These are phyloP conservation scores for Crenichthys baileyi DNA, from an alignment of 2,797 vertebrate genomes.

Conservation along the genomic window DNA sequence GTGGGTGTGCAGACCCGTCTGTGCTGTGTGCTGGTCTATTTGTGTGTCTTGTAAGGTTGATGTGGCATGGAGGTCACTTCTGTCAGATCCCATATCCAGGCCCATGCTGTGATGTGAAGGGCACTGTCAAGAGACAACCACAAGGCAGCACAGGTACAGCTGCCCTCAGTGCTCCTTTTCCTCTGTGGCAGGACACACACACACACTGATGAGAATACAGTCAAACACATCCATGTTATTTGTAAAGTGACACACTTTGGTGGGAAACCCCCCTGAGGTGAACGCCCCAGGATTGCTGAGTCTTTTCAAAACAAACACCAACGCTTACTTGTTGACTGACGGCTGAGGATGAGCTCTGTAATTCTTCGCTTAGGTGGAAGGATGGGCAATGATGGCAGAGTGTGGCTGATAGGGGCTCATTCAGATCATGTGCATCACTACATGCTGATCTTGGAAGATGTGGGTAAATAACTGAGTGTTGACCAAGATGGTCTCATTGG, in stretches of 20 bases:
- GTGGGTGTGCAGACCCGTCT: slow-evolving; percentile 20
- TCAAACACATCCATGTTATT: slow-evolving; percentile 40
- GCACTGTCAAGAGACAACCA: slow-evolving; percentile 86
- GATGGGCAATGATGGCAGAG: neutral
- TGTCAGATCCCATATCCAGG: slow-evolving; percentile 87
- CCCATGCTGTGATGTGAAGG: slow-evolving; percentile 87
- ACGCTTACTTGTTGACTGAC: slow-evolving; percentile 55
- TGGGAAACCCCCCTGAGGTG: slow-evolving; percentile 53
- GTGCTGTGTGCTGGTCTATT: slow-evolving; percentile 31
- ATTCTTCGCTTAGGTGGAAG: slow-evolving; percentile 7
- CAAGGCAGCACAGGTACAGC: slow-evolving; percentile 83
- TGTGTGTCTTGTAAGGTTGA: slow-evolving; percentile 73
- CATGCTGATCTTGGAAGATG: slow-evolving; percentile 11
- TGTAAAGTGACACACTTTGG: slow-evolving; percentile 61
- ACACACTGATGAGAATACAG: slow-evolving; percentile 23
- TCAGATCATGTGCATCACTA: slow-evolving; percentile 6
- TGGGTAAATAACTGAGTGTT: slow-evolving; percentile 18
- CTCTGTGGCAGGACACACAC: slow-evolving; percentile 30
- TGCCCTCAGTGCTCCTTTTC: slow-evolving; percentile 78
- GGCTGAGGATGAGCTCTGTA: slow-evolving; percentile 19
- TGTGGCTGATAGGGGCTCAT: slow-evolving; percentile 9
- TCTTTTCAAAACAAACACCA: slow-evolving; percentile 64
- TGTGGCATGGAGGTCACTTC: slow-evolving; percentile 80
- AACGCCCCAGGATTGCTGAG: slow-evolving; percentile 50
- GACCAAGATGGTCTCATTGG: neutral